A percentile compares a stretch with the other conserved stretches of the same genome.
Conservation (phyloP, 2,888 invertebrate species). For the Drosophila kuntzei region DNA sequence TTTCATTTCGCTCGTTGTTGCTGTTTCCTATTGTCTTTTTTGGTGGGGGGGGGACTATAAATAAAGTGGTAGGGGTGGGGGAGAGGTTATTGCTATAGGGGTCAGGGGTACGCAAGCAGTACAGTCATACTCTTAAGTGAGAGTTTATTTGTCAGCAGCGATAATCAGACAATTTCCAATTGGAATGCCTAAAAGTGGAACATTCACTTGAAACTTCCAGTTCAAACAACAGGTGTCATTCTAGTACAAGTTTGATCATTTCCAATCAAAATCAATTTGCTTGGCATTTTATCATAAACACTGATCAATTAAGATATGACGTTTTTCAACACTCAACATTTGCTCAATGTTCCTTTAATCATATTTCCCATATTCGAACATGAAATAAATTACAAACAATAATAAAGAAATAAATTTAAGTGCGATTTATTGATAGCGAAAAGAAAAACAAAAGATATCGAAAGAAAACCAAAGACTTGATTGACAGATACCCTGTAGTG, state of each 20-base stretch:
- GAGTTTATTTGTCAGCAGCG: not conserved
- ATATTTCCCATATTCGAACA: not conserved
- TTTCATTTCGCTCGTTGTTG: constrained; percentile 22
- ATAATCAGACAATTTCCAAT: not conserved
- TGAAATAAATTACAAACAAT: constrained; percentile 8
- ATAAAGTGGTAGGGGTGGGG: constrained; percentile 25
- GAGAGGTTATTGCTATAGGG: constrained; percentile 6
- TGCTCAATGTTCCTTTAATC: not conserved
- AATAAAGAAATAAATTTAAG: constrained; percentile 4
- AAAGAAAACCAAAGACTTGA: not conserved
- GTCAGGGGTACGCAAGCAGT: constrained; percentile 16
- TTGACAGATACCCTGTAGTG: not conserved
- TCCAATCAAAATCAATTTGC: constrained; percentile 1
- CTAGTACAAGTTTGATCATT: not conserved
- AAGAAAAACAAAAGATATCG: not conserved
- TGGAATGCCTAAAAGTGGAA: constrained; percentile 3
- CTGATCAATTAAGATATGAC: constrained; percentile 8
- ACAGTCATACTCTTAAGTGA: not conserved
- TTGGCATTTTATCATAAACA: not conserved
- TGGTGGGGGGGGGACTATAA: constrained; percentile 27
- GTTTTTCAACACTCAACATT: constrained; percentile 6
- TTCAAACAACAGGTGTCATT: constrained; percentile 12
- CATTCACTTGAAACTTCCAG: not conserved
- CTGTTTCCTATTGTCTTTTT: constrained; percentile 28
- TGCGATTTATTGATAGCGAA: constrained; percentile 17